phyloP scores from a whole-genome alignment of 2,888 invertebrate genomes.

The Ormyrus rosae region DNA sequence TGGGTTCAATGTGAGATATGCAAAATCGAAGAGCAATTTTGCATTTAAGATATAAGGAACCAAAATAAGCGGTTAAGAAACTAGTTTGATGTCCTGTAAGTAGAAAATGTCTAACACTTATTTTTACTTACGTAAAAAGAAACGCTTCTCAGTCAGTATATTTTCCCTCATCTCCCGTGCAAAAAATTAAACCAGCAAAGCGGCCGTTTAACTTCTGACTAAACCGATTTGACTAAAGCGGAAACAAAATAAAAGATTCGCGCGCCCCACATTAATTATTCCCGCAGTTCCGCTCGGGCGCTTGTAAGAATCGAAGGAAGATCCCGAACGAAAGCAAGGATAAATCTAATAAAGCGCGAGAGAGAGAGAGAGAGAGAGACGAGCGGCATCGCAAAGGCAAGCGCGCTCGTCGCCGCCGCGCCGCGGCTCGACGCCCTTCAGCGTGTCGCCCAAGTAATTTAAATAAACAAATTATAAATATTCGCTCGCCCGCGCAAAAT shows the following conservation, averaged over 20 bases:
- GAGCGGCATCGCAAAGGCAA: slow-evolving; percentile 59
- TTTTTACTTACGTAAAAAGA: no score
- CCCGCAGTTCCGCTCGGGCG: neutral
- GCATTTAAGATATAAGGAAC: no score
- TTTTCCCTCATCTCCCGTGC: neutral
- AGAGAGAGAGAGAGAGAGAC: no score
- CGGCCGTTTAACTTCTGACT: no score
- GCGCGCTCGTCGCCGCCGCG: slow-evolving; percentile 42
- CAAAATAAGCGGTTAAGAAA: no score
- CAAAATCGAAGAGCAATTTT: no score
- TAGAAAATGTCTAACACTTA: no score
- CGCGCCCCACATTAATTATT: slow-evolving; percentile 27
- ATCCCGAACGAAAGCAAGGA: slow-evolving; percentile 58
- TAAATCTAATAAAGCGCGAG: slow-evolving; percentile 72
- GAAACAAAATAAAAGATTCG: no score
- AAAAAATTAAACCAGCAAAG: neutral
- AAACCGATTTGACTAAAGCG: no score
- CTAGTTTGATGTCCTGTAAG: no score
- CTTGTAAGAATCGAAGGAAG: slow-evolving; percentile 39
- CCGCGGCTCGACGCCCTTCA: slow-evolving; percentile 60
- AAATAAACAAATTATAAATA: slow-evolving; percentile 76
- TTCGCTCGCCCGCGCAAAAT: slow-evolving; percentile 70
- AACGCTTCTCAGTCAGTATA: neutral
- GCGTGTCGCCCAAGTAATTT: slow-evolving; percentile 65
- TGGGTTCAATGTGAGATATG: no score